A percentile compares a stretch with the other conserved stretches of the same genome.
phyloP scores from a whole-genome alignment of 2,888 invertebrate species.

The Apamea anceps region DNA sequence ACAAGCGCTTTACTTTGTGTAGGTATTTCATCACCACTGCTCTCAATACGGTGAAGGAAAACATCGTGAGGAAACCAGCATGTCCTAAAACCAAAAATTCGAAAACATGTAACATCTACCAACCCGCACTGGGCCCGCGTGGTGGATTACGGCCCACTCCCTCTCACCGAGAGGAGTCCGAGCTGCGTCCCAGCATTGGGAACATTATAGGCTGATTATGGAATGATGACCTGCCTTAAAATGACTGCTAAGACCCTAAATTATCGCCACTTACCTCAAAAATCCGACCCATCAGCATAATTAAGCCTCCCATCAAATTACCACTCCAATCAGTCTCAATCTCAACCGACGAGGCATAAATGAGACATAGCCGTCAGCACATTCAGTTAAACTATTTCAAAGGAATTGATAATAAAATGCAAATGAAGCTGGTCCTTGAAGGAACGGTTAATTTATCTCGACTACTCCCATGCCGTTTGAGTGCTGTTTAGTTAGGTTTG shows the following conservation, averaged over 20 bases:
- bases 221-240: background rate
- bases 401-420: constrained; percentile 41
- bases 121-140: too few species aligned
- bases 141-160: too few species aligned
- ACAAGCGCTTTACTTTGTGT: background rate
- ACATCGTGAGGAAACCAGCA: too few species aligned
- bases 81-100: too few species aligned
- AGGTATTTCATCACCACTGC: background rate
- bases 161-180: too few species aligned
- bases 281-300: constrained; percentile 13
- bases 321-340: background rate
- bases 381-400: constrained; percentile 39
- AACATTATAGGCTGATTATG: too few species aligned
- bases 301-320: constrained; percentile 3
- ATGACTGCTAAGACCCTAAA: background rate
- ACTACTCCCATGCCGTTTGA: background rate
- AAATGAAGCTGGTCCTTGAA: constrained; percentile 18
- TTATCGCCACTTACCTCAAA: background rate
- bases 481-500: background rate
- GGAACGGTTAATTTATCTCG: constrained; percentile 1
- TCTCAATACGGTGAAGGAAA: too few species aligned
- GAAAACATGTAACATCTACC: too few species aligned
- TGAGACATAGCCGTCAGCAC: constrained; percentile 13
- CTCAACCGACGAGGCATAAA: constrained; percentile 4
- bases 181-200: too few species aligned